A percentile compares a stretch with the other conserved stretches of the same genome.
These are phyloP conservation scores for Villa cingulata DNA, from an alignment of 2,888 invertebrate species.

Conservation along the genomic window DNA sequence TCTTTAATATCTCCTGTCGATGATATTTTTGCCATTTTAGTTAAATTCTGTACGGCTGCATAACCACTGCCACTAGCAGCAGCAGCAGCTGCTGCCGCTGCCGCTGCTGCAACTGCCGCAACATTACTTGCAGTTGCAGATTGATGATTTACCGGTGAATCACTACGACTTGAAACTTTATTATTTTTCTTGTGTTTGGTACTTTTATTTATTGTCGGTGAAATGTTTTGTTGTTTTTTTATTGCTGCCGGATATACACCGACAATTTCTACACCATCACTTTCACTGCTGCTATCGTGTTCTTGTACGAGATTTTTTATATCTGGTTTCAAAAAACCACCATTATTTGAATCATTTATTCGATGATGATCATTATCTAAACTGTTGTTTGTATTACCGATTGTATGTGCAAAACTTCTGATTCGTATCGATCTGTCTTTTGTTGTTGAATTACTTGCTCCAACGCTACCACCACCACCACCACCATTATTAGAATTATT, in stretches of 20 bases:
- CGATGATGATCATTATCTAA: neutral
- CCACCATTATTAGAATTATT: slow-evolving; percentile 8
- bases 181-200: slow-evolving; percentile 8
- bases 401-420: slow-evolving; percentile 12
- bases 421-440: slow-evolving; percentile 11
- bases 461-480: neutral
- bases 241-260: slow-evolving; percentile 25
- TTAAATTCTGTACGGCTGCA: slow-evolving; percentile 1
- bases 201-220: slow-evolving; percentile 2
- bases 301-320: neutral
- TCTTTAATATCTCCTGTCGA: slow-evolving; percentile 4
- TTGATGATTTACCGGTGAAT: neutral
- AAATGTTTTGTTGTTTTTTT: slow-evolving; percentile 2
- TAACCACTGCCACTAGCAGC: too few species aligned
- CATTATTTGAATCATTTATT: neutral
- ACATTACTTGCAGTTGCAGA: neutral
- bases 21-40: slow-evolving; percentile 2
- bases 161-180: slow-evolving; percentile 7
- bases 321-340: neutral
- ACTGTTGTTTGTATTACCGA: slow-evolving; percentile 12
- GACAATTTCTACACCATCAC: slow-evolving; percentile 34
- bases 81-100: neutral
- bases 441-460: neutral
- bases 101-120: neutral
- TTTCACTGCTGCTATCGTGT: slow-evolving; percentile 30